Base-by-base conservation (phyloP, 1,140 invertebrate genomes). In the Cepaea nemoralis region DNA sequence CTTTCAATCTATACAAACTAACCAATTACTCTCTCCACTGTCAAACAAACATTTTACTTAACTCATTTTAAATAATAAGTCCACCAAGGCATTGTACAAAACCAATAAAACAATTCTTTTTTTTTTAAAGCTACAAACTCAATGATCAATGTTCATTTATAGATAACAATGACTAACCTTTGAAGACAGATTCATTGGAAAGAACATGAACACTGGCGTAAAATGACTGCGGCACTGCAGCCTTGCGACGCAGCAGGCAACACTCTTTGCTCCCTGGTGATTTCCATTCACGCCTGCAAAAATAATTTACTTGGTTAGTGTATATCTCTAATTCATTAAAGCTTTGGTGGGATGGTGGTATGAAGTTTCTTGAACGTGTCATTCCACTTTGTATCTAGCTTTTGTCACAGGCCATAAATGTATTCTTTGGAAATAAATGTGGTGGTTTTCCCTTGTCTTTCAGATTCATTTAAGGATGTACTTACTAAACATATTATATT, bases 121-220 rank as follows among this genome's bases (percentile, higher is more conserved):
- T 40, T 63, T 55, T 77, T 35, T 69, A 73, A 45, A 76, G 50
- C 78, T 39, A 24, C 31, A 71, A 42, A 71, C 63, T 35, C 8
- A 35, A 33, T 59, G 24, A n/a, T 82, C 69, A 87, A 94, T 93
- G 93, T 92, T 92, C 92, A 82, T 94, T 89, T 39, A 92, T 92
- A 87, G 93, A 92, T 88, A 31, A 55, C 8, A 35, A 33, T 59
- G 24, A n/a, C 83, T 71, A 87, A 94, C 93, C 93, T 92, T 92
- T 92, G 82, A 94, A 89, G 40, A 92, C 92, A 87, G 93, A 92
- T 88, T 93, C 93, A 84, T 94, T 94, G 69, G 93, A 93, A 42
- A 94, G 87, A 76, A 93, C 93, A 86, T 93, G 92, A 69, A 94
- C 93, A 81, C 81, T 92, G 88, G 86, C 91, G 86, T 85, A 93